phyloP scores from a whole-genome alignment of 2,113 vertebrate genomes.

The Burhinus oedicnemus region DNA sequence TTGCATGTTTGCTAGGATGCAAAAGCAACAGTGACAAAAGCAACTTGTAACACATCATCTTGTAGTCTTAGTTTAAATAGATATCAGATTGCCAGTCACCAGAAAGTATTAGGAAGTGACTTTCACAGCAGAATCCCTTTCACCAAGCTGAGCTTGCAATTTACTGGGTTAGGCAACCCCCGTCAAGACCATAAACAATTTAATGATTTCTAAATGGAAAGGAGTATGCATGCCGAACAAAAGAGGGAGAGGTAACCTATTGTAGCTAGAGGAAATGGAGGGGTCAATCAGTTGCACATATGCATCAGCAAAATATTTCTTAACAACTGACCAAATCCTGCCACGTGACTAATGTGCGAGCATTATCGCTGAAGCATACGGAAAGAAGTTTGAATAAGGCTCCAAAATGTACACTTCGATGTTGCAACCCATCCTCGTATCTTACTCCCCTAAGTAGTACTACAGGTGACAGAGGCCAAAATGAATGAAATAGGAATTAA shows the following conservation, averaged over 20 bases:
- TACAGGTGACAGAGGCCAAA: not conserved
- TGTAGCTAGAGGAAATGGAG: not conserved
- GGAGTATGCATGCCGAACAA: not conserved
- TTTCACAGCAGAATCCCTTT: not conserved
- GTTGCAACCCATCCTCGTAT: not conserved
- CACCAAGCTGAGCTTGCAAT: not conserved
- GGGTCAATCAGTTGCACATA: not conserved
- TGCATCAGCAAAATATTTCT: not conserved
- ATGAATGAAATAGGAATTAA: not conserved
- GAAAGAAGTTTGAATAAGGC: not conserved
- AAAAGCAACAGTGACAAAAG: not conserved
- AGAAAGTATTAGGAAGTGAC: not conserved
- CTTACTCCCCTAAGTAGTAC: not conserved
- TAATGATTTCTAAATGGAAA: not conserved
- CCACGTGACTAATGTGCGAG: not conserved
- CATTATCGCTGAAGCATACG: not conserved
- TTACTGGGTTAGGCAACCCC: not conserved
- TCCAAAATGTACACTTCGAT: not conserved
- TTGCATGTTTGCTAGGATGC: not conserved
- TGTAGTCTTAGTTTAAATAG: not conserved
- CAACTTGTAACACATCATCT: not conserved
- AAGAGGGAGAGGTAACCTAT: not conserved
- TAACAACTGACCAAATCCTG: not conserved
- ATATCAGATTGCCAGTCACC: not conserved
- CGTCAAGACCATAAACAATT: not conserved